Conservation (phyloP, 1,140 invertebrate genomes). For the Maconellicoccus hirsutus region DNA sequence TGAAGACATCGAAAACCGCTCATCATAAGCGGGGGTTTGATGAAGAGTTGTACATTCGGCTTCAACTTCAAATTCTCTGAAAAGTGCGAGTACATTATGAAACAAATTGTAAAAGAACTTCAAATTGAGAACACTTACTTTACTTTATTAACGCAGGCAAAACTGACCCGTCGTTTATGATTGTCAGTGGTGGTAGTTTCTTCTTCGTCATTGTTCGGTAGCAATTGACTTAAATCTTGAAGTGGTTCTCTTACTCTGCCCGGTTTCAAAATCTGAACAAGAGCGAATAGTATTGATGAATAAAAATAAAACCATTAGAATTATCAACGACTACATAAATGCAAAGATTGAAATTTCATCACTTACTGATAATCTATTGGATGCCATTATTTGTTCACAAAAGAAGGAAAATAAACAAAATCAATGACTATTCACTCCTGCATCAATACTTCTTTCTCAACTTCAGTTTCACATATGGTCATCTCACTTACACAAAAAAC, state of each 20-base stretch:
- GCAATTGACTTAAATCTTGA: not conserved
- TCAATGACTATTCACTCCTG: too few relatives aligned
- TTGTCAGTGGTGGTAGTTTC: not conserved
- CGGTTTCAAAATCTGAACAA: not conserved
- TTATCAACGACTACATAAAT: too few relatives aligned
- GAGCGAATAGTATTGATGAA: too few relatives aligned
- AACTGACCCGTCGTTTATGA: conserved; percentile 1
- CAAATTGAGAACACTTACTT: not conserved
- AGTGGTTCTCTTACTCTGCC: not conserved
- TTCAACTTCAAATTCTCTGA: not conserved
- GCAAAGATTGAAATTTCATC: too few relatives aligned
- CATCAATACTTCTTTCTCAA: too few relatives aligned
- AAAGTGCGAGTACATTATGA: not conserved
- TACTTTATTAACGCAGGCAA: conserved; percentile 1
- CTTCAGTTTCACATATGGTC: too few relatives aligned
- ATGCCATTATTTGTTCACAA: too few relatives aligned
- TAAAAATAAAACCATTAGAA: too few relatives aligned
- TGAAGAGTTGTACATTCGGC: not conserved
- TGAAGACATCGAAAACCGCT: not conserved
- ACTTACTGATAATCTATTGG: too few relatives aligned
- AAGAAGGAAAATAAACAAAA: too few relatives aligned
- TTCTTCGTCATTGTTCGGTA: conserved; percentile 12
- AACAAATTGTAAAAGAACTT: not conserved
- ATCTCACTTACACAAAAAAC: too few relatives aligned
- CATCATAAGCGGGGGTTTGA: not conserved